These are phyloP conservation scores for Telenomus remus DNA, from an alignment of 1,140 invertebrate species.

Conservation along the genomic window DNA sequence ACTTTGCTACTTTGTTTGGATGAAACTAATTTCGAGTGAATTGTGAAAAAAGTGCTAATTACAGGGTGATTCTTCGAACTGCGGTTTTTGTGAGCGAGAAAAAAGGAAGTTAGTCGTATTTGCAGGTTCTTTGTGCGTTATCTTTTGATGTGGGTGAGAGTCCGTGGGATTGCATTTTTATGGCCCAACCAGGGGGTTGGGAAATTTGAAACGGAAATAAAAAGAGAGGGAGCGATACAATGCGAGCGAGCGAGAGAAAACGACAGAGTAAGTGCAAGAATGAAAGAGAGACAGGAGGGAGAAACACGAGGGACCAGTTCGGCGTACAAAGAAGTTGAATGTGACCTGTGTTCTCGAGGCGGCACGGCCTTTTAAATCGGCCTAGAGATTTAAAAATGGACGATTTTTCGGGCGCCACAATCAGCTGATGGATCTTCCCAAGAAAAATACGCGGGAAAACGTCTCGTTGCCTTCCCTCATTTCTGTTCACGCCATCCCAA, in stretches of 20 bases:
- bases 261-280: constrained; percentile 1
- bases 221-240: constrained; percentile 5
- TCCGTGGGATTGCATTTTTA: constrained; percentile 56
- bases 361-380: constrained; percentile 49
- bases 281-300: constrained; percentile 22
- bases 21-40: too few relatives aligned
- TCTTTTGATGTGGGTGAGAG: constrained; percentile 50
- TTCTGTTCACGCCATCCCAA: too few relatives aligned
- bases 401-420: constrained; percentile 45
- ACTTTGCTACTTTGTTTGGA: too few relatives aligned
- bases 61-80: not conserved
- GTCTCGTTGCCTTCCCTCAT: not conserved
- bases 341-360: constrained; percentile 44
- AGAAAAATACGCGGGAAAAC: constrained; percentile 51
- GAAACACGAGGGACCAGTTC: constrained; percentile 40
- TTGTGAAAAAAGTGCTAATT: too few relatives aligned
- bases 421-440: constrained; percentile 50
- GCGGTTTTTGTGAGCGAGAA: not conserved
- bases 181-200: constrained; percentile 48
- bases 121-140: constrained; percentile 48
- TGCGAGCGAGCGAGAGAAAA: not conserved
- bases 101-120: constrained; percentile 40
- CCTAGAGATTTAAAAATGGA: constrained; percentile 54
- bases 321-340: constrained; percentile 47
- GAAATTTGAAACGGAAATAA: constrained; percentile 47